These are phyloP conservation scores for Scrobipalpa costella DNA, from an alignment of 2,888 invertebrate species.

Conservation along the genomic window DNA sequence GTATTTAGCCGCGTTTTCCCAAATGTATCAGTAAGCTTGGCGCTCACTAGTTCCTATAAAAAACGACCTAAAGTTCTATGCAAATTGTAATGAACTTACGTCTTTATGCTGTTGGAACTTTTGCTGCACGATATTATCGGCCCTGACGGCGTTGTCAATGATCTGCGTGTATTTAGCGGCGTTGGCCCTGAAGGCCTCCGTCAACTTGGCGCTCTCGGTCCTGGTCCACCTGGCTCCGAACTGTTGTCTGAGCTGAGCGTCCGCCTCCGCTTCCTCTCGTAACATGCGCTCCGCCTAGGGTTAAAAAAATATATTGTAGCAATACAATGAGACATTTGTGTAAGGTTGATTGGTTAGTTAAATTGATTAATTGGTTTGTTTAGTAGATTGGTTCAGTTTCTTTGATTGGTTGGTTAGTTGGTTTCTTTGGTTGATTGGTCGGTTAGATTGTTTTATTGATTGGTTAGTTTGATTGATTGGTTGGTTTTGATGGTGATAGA, in stretches of 20 bases:
- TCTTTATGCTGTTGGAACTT: conserved; percentile 90
- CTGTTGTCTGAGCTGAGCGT: conserved; percentile 92
- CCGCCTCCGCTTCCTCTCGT: conserved; percentile 95
- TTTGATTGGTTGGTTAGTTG: too few relatives aligned
- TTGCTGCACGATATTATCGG: conserved; percentile 91
- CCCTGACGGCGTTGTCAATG: conserved; percentile 92
- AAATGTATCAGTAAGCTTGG: conserved; percentile 93
- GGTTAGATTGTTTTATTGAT: too few relatives aligned
- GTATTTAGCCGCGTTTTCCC: conserved; percentile 95
- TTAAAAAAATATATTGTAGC: conserved; percentile 43
- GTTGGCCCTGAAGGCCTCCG: conserved; percentile 93
- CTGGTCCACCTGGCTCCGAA: conserved; percentile 97
- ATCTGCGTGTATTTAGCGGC: conserved; percentile 96
- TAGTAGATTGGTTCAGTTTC: too few relatives aligned
- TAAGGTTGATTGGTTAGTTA: too few relatives aligned
- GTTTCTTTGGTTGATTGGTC: too few relatives aligned
- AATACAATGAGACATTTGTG: not conserved
- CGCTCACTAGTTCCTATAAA: conserved; percentile 79
- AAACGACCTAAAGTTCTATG: not conserved
- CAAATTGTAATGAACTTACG: conserved; percentile 36
- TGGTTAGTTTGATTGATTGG: too few relatives aligned
- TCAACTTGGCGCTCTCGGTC: conserved; percentile 92
- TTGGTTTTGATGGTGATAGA: too few relatives aligned
- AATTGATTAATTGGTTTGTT: too few relatives aligned
- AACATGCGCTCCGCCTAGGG: conserved; percentile 87